Conservation (phyloP, 2,888 invertebrate species). For the Lasius fuliginosus region DNA sequence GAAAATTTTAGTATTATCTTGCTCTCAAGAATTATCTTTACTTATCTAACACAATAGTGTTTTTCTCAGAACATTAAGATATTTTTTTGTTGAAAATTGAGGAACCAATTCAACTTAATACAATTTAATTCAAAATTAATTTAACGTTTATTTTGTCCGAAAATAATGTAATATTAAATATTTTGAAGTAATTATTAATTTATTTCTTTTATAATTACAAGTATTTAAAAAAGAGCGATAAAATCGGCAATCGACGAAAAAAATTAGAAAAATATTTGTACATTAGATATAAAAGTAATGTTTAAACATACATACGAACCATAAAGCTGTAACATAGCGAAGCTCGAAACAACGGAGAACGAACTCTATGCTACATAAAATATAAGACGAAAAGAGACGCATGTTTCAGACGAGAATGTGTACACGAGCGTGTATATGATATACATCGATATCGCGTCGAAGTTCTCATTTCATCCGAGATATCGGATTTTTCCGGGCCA, state of each 20-base stretch:
- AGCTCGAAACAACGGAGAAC: not conserved
- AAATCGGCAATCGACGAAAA: not conserved
- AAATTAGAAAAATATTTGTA: not conserved
- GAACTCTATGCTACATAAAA: slow-evolving; percentile 32
- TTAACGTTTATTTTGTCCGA: not conserved
- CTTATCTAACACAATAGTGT: not conserved
- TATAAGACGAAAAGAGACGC: slow-evolving; percentile 43
- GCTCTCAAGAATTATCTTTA: not conserved
- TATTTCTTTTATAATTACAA: not conserved
- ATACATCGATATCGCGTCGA: slow-evolving; percentile 70
- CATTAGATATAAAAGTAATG: not conserved
- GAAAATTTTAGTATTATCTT: not conserved
- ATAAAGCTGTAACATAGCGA: not conserved
- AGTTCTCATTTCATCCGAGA: slow-evolving; percentile 77
- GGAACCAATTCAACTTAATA: not conserved
- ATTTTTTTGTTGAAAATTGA: not conserved
- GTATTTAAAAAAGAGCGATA: not conserved
- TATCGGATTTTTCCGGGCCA: slow-evolving; percentile 77
- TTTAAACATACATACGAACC: not conserved
- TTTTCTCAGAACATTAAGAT: not conserved
- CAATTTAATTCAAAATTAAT: slow-evolving; percentile 8
- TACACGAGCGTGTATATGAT: slow-evolving; percentile 65
- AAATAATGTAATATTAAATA: not conserved
- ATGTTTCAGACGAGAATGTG: slow-evolving; percentile 47
- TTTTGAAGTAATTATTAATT: slow-evolving; percentile 2